phyloP scores from a whole-genome alignment of 2,888 invertebrate species.

The Dinocampus coccinellae region DNA sequence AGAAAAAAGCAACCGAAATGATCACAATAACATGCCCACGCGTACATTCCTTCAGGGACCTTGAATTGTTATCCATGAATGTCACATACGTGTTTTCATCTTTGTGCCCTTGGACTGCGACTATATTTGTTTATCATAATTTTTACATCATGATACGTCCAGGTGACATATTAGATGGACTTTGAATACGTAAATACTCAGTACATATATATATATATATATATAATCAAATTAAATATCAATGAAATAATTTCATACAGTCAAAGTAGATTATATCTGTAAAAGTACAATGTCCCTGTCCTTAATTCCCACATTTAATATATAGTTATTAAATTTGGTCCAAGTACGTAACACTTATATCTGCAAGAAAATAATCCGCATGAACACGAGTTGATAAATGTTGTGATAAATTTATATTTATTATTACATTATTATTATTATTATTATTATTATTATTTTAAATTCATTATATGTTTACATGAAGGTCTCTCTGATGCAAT shows the following conservation, averaged over 20 bases:
- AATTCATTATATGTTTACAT: background rate
- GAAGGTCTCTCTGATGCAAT: background rate
- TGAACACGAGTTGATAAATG: background rate
- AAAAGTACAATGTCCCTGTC: conserved; percentile 1
- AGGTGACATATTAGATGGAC: background rate
- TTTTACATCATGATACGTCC: background rate
- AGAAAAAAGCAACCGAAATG: background rate
- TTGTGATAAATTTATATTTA: background rate
- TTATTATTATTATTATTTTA: background rate
- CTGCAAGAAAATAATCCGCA: background rate
- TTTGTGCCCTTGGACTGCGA: conserved; percentile 1
- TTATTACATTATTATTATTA: background rate
- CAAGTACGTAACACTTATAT: background rate
- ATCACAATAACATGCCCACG: background rate
- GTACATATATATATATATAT: background rate
- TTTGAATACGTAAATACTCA: background rate
- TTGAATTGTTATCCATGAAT: background rate
- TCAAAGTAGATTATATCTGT: background rate
- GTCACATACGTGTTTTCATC: background rate
- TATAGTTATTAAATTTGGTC: background rate
- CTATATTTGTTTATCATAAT: background rate
- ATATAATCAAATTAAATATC: background rate
- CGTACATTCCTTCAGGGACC: background rate
- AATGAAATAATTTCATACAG: background rate
- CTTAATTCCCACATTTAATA: background rate